These are phyloP conservation scores for Psittacara wagleri DNA, from an alignment of 2,113 vertebrate species.

Conservation along the genomic window DNA sequence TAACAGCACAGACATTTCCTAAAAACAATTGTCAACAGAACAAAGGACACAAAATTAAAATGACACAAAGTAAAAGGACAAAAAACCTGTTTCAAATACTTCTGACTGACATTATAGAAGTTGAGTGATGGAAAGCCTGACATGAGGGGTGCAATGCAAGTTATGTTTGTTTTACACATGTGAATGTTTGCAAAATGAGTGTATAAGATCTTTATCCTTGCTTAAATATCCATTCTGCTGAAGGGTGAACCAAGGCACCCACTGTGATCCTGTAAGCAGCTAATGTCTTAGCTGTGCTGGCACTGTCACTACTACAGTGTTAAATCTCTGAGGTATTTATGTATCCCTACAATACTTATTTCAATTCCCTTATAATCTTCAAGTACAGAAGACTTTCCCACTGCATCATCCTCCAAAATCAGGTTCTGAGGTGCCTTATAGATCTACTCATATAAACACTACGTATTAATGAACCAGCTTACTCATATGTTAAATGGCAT, in stretches of 20 bases:
- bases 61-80: neutral
- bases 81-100: neutral
- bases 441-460: neutral
- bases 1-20: neutral
- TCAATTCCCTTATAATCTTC: neutral
- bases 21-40: neutral
- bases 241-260: neutral
- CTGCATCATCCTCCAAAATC: neutral
- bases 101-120: neutral
- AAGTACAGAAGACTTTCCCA: neutral
- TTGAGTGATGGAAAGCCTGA: neutral
- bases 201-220: neutral
- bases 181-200: neutral
- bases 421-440: neutral
- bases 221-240: neutral
- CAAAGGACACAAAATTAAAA: neutral
- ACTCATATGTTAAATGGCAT: neutral
- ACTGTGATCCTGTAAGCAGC: neutral
- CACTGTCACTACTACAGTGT: neutral
- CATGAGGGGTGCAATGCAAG: rapidly evolving
- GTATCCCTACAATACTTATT: neutral
- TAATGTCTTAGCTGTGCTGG: neutral
- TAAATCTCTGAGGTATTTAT: neutral
- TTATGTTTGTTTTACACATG: neutral
- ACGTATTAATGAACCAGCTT: neutral